These are phyloP conservation scores for Cerceris rybyensis DNA, from an alignment of 2,888 invertebrate species.

Conservation along the genomic window DNA sequence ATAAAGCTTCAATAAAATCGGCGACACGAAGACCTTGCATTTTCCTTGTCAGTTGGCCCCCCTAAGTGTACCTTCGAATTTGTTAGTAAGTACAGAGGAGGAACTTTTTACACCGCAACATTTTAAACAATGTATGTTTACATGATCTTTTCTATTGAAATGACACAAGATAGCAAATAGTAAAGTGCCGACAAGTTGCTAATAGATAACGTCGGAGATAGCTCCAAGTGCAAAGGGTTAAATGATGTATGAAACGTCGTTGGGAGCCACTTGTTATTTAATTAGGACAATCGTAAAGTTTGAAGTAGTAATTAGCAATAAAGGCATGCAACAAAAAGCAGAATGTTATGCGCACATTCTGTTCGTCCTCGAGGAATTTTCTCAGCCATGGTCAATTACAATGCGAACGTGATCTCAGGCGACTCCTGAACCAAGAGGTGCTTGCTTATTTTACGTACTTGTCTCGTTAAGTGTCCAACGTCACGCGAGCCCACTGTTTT, in stretches of 20 bases:
- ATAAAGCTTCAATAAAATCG: no score
- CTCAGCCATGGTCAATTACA: conserved; percentile 12
- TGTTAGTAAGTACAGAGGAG: no score
- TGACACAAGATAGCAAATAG: no score
- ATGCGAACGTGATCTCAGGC: conserved; percentile 16
- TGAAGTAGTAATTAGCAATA: not conserved
- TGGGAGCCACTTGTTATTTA: conserved; percentile 5
- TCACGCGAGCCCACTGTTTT: conserved; percentile 54
- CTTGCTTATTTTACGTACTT: conserved; percentile 44
- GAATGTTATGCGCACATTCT: not conserved
- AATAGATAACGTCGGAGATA: no score
- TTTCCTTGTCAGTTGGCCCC: no score
- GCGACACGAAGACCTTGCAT: no score
- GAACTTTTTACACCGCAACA: no score
- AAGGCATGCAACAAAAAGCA: not conserved
- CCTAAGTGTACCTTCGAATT: no score
- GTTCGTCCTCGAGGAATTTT: conserved; percentile 7
- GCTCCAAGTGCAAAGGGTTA: no score
- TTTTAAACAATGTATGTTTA: no score
- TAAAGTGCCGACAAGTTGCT: no score
- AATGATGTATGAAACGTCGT: not conserved
- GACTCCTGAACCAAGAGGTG: conserved; percentile 12
- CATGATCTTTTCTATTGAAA: no score
- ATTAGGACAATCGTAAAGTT: not conserved
- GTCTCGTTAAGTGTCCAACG: conserved; percentile 41